Percentiles rank a stretch among this genome's conserved stretches.
Conservation (phyloP, 2,113 vertebrate species). For the Apteryx mantelli region DNA sequence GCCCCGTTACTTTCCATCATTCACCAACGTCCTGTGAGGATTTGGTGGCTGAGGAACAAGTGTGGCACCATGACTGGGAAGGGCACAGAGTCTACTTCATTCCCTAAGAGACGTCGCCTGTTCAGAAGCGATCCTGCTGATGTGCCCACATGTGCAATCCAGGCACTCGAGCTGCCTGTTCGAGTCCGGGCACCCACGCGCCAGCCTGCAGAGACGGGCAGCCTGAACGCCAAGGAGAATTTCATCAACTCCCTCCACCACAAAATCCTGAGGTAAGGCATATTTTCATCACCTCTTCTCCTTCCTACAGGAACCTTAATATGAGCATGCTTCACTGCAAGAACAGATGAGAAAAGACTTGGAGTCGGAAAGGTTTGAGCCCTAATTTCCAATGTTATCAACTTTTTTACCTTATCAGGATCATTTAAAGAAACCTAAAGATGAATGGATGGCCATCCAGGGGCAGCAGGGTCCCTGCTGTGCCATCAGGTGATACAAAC, state of each 20-base stretch:
- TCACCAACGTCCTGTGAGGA: neutral
- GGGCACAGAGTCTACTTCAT: neutral
- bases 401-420: neutral
- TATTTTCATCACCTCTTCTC: neutral
- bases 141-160: neutral
- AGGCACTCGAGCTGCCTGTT: rapidly evolving
- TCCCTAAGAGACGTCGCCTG: neutral
- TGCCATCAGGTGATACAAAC: neutral
- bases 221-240: neutral
- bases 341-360: neutral
- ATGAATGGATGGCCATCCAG: neutral
- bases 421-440: neutral
- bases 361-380: neutral
- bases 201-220: neutral
- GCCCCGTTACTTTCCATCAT: neutral
- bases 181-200: neutral
- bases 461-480: neutral
- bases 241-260: neutral
- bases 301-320: neutral
- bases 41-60: neutral
- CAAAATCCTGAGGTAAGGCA: neutral
- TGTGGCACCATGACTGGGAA: neutral
- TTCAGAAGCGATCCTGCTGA: neutral
- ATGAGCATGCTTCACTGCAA: neutral
- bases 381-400: neutral